A percentile compares a stretch with the other conserved stretches of the same genome.
Evolutionary conservation across 2,113 vertebrate species (phyloP).

Genomic region (Prunella himalayana): DNA sequence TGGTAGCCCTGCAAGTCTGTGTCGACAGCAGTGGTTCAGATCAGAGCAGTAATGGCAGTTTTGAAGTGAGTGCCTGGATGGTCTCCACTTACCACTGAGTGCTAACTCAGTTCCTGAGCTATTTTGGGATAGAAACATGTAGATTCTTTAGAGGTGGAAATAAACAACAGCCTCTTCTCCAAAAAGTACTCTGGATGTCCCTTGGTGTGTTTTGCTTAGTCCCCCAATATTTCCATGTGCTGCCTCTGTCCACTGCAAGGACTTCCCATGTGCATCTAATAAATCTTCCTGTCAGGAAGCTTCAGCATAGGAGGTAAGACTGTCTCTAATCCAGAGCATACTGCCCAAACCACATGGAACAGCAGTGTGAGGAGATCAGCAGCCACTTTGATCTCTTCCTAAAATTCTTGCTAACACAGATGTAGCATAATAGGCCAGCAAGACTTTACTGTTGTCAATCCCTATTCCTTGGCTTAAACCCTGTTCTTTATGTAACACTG

Average conservation of each 20-base stretch:
- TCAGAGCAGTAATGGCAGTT: neutral
- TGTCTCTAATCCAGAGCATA: neutral
- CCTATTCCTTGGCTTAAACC: neutral
- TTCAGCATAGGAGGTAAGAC: neutral
- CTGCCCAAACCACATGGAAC: neutral
- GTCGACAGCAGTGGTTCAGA: neutral
- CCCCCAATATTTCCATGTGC: accelerated
- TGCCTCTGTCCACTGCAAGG: neutral
- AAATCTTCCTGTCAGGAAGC: neutral
- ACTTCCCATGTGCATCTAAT: neutral
- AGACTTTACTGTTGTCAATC: neutral
- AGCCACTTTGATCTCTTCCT: neutral
- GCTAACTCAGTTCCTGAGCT: neutral
- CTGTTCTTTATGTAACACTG: neutral
- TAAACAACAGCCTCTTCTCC: neutral
- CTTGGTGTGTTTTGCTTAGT: neutral
- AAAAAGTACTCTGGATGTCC: neutral
- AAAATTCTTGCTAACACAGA: neutral
- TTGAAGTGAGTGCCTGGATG: neutral
- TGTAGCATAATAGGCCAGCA: neutral
- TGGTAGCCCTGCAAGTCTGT: neutral
- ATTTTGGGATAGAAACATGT: neutral
- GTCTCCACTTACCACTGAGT: neutral
- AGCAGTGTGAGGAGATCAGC: neutral
- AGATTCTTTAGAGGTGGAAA: neutral